A percentile compares a stretch with the other conserved stretches of the same genome.
Conservation (phyloP, 2,888 invertebrate species). For the Drosophila pseudotakahashii region DNA sequence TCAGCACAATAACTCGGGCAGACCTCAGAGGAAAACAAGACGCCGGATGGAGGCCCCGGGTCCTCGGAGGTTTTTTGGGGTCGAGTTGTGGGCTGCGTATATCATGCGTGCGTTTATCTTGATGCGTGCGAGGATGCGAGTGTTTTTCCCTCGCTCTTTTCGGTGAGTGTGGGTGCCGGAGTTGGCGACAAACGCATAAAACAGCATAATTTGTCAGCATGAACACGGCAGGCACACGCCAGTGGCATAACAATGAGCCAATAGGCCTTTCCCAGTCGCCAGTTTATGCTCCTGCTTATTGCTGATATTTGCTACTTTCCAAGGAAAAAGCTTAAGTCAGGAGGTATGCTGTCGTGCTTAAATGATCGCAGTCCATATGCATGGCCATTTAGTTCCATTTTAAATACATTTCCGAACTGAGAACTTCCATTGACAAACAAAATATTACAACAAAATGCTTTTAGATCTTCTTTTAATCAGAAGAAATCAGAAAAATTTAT, state of each 20-base stretch:
- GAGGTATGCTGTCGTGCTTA: neutral
- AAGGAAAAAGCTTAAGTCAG: neutral
- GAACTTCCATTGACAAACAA: neutral
- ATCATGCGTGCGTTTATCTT: slow-evolving; percentile 64
- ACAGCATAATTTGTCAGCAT: slow-evolving; percentile 77
- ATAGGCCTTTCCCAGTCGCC: slow-evolving; percentile 11
- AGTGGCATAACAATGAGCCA: slow-evolving; percentile 71
- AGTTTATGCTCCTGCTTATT: slow-evolving; percentile 18
- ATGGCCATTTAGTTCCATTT: neutral
- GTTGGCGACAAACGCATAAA: slow-evolving; percentile 73
- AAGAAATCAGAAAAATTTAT: too few species aligned
- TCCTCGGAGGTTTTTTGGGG: slow-evolving; percentile 32
- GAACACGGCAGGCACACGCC: slow-evolving; percentile 54
- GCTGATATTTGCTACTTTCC: slow-evolving; percentile 11
- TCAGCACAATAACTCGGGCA: slow-evolving; percentile 37
- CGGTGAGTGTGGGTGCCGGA: slow-evolving; percentile 18
- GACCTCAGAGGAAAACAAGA: slow-evolving; percentile 66
- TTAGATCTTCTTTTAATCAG: too few species aligned
- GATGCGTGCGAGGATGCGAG: slow-evolving; percentile 30
- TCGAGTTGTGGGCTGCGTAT: slow-evolving; percentile 33
- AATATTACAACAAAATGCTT: too few species aligned
- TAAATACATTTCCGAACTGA: neutral
- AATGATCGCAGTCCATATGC: neutral
- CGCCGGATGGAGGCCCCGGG: slow-evolving; percentile 39
- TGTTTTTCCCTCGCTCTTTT: neutral